Evolutionary conservation across 2,113 vertebrate species (phyloP).

Genomic region (Strix aluco): DNA sequence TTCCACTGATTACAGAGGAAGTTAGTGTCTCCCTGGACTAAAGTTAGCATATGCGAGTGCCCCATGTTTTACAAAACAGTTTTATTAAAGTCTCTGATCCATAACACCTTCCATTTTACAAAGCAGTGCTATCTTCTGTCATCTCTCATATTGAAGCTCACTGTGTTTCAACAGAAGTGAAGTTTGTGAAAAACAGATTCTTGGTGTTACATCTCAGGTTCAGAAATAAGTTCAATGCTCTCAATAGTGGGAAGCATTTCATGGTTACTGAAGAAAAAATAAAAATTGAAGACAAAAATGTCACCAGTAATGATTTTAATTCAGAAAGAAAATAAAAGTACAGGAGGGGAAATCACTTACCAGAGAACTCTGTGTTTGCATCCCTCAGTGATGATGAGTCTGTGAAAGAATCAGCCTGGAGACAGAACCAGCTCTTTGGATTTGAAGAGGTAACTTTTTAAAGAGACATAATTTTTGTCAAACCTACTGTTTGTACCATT

Average conservation of each 20-base stretch:
- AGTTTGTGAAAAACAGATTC: neutral
- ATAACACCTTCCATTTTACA: neutral
- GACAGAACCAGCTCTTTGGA: slow-evolving; percentile 21
- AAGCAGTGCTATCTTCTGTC: neutral
- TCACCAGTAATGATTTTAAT: neutral
- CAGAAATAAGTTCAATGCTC: neutral
- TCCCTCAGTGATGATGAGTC: neutral
- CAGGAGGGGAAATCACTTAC: neutral
- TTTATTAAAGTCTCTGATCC: neutral
- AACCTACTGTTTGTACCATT: neutral
- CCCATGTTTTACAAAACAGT: neutral
- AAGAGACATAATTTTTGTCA: neutral
- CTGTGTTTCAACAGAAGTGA: neutral
- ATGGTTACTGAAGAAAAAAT: neutral
- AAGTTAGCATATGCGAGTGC: neutral
- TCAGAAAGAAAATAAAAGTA: neutral
- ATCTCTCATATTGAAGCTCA: neutral
- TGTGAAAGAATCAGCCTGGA: slow-evolving; percentile 3
- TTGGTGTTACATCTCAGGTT: neutral
- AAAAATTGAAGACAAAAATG: neutral
- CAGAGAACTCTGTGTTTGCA: neutral
- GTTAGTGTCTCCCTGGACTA: neutral
- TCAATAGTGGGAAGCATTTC: neutral
- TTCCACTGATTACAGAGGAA: neutral
- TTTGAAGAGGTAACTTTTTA: slow-evolving; percentile 61